phyloP scores from a whole-genome alignment of 1,140 invertebrate species.

The Colletes latitarsis region DNA sequence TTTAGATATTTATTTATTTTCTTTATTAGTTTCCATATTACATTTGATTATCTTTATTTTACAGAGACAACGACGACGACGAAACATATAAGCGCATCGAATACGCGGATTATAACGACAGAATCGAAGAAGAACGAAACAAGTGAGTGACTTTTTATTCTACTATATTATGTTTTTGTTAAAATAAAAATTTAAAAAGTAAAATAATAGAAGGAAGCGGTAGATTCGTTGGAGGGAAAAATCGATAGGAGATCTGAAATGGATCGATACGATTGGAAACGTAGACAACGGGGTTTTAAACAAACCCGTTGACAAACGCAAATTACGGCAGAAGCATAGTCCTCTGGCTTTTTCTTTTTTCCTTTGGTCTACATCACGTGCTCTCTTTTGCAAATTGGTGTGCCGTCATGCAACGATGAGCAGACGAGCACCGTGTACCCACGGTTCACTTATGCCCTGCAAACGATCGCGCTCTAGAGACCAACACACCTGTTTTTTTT shows the following conservation, averaged over 20 bases:
- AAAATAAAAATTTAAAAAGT: no score
- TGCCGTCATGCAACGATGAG: constrained; percentile 43
- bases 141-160: constrained; percentile 65
- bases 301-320: constrained; percentile 16
- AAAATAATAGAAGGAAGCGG: no score
- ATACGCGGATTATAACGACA: constrained; percentile 66
- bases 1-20: background rate
- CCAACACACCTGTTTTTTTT: constrained; percentile 50
- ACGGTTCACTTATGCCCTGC: constrained; percentile 34
- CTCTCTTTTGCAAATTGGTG: constrained; percentile 51
- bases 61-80: constrained; percentile 78
- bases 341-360: background rate
- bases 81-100: constrained; percentile 72
- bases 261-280: background rate
- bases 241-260: background rate
- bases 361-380: background rate
- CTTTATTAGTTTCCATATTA: background rate
- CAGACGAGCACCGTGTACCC: constrained; percentile 36
- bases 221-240: no score
- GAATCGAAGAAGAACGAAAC: constrained; percentile 74
- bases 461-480: constrained; percentile 4
- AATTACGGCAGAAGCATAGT: background rate
- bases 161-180: background rate
- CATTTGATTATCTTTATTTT: constrained; percentile 38
- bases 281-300: background rate